These are phyloP conservation scores for Spea multiplicata DNA, from an alignment of 2,113 vertebrate species.

Conservation along the genomic window DNA sequence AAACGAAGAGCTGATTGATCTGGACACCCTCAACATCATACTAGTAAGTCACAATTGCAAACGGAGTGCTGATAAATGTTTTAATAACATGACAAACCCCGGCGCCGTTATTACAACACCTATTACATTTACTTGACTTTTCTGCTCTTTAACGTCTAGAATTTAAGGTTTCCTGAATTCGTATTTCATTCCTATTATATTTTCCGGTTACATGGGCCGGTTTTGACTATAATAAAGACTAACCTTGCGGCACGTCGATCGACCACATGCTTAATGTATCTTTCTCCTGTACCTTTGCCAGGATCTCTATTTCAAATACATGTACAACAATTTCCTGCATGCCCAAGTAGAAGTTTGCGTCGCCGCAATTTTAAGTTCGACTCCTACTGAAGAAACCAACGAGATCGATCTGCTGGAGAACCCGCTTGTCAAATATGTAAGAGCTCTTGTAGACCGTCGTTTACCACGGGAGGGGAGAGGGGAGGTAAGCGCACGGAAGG, in stretches of 20 bases:
- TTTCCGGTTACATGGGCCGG: too few species aligned
- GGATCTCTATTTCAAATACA: slow-evolving; percentile 69
- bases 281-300: not conserved
- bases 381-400: slow-evolving; percentile 38
- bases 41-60: slow-evolving; percentile 53
- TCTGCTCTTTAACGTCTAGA: too few species aligned
- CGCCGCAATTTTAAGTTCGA: slow-evolving; percentile 52
- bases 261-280: too few species aligned
- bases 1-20: slow-evolving; percentile 59
- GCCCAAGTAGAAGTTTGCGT: slow-evolving; percentile 65
- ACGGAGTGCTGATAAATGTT: too few species aligned
- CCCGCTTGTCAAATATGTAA: slow-evolving; percentile 60
- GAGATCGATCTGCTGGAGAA: slow-evolving; percentile 36
- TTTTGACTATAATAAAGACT: too few species aligned
- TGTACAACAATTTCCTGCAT: slow-evolving; percentile 68
- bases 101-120: too few species aligned
- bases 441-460: slow-evolving; percentile 4
- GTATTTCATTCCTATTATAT: too few species aligned
- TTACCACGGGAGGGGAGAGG: not conserved
- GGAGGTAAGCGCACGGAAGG: not conserved
- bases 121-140: too few species aligned
- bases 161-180: too few species aligned
- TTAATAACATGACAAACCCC: too few species aligned
- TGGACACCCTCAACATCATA: slow-evolving; percentile 62
- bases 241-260: too few species aligned